These are phyloP conservation scores for Aradus depressus DNA, from an alignment of 2,888 invertebrate species.

Conservation along the genomic window DNA sequence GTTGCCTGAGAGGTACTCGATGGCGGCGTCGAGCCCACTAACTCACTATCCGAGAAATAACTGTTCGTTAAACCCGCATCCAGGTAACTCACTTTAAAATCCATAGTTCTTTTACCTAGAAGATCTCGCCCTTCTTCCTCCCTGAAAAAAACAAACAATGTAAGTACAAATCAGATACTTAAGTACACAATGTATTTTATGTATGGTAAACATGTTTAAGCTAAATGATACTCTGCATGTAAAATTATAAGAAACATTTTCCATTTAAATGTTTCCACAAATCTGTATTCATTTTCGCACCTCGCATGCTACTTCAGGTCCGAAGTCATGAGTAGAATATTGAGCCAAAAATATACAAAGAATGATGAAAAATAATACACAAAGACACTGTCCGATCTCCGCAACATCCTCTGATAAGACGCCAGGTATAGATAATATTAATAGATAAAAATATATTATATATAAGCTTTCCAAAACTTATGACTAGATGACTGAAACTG, in stretches of 20 bases:
- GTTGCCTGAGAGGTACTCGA: conserved; percentile 37
- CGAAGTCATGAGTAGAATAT: no score
- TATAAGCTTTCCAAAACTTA: no score
- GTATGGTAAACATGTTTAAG: neutral
- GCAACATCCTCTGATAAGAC: no score
- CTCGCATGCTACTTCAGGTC: no score
- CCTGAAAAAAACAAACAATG: conserved; percentile 43
- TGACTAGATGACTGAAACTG: no score
- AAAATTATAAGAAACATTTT: neutral
- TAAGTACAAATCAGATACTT: neutral
- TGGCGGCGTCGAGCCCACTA: conserved; percentile 41
- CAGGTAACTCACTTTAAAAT: conserved; percentile 95
- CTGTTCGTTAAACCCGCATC: conserved; percentile 85
- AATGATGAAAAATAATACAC: no score
- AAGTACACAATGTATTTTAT: neutral
- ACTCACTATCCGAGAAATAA: conserved; percentile 77
- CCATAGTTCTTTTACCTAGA: conserved; percentile 95
- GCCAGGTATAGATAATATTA: no score
- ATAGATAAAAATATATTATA: no score
- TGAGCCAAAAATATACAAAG: no score
- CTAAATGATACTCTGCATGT: neutral
- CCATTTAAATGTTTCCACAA: neutral
- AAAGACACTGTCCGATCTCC: no score
- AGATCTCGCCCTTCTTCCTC: conserved; percentile 98
- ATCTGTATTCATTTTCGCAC: neutral